Percentiles rank a stretch among this genome's conserved stretches.
phyloP scores from a whole-genome alignment of 1,140 invertebrate species.

The Drosophila bifasciata region DNA sequence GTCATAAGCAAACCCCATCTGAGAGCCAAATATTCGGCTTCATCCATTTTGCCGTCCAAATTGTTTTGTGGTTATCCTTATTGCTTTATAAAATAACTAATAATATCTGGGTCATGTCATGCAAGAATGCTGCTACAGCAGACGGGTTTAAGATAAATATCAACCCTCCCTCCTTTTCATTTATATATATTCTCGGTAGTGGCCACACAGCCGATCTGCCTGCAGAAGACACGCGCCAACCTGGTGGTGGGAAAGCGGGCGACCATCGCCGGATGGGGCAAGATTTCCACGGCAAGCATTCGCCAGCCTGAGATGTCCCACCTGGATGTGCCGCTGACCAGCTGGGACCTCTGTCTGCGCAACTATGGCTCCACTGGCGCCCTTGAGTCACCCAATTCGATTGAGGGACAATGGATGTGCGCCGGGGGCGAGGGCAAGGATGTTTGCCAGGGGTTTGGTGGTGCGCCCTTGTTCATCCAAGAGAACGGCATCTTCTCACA shows the following conservation, averaged over 20 bases:
- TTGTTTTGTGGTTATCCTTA: slow-evolving; percentile 61
- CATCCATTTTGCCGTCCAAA: slow-evolving; percentile 43
- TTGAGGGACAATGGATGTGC: slow-evolving; percentile 87
- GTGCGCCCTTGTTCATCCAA: slow-evolving; percentile 86
- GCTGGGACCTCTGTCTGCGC: slow-evolving; percentile 81
- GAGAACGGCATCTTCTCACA: slow-evolving; percentile 86
- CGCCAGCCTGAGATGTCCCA: slow-evolving; percentile 82
- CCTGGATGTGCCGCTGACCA: slow-evolving; percentile 78
- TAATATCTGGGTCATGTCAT: neutral
- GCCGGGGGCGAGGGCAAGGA: slow-evolving; percentile 88
- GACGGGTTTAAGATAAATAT: slow-evolving; percentile 19
- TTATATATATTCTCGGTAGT: slow-evolving; percentile 69
- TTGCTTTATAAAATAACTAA: too few species aligned
- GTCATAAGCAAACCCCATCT: slow-evolving; percentile 62
- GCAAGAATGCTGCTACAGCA: slow-evolving; percentile 55
- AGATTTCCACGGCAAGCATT: slow-evolving; percentile 77
- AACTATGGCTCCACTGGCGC: slow-evolving; percentile 82
- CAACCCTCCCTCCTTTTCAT: slow-evolving; percentile 7
- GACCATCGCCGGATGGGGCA: slow-evolving; percentile 83
- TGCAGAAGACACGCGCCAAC: slow-evolving; percentile 84
- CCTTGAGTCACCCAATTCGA: slow-evolving; percentile 81
- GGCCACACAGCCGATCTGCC: slow-evolving; percentile 85
- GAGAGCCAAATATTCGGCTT: slow-evolving; percentile 38
- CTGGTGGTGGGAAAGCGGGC: slow-evolving; percentile 85
- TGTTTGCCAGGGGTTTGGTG: slow-evolving; percentile 89